Conservation (phyloP, 2,113 vertebrate species). For the Zosterops pallidus region DNA sequence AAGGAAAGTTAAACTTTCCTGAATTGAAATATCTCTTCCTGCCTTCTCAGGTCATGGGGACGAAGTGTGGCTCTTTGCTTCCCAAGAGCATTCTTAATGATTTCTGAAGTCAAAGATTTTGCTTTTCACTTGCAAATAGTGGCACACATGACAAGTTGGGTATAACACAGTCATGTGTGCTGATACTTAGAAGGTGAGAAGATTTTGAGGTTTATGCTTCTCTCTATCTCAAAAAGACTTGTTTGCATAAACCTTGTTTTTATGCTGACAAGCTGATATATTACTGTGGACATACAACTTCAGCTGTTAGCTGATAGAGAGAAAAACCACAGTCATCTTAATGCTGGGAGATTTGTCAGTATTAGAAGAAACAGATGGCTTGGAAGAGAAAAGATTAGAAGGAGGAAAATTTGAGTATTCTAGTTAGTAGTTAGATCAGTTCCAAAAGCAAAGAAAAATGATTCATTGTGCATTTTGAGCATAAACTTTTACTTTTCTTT, state of each 20-base stretch:
- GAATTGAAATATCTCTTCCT: not conserved
- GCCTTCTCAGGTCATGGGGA: not conserved
- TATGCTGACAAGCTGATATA: not conserved
- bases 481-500: conserved; percentile 20
- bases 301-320: not conserved
- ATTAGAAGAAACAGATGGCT: conserved; percentile 21
- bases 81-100: not conserved
- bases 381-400: not conserved
- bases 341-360: not conserved
- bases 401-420: not conserved
- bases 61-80: not conserved
- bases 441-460: conserved; percentile 34
- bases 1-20: not conserved
- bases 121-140: not conserved
- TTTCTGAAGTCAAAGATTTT: not conserved
- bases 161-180: not conserved
- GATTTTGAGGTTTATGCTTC: not conserved
- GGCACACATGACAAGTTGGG: not conserved
- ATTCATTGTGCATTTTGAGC: conserved; percentile 1
- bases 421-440: not conserved
- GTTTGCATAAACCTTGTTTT: not conserved
- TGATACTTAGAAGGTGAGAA: not conserved
- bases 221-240: not conserved
- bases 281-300: not conserved
- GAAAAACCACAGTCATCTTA: not conserved